A percentile compares a stretch with the other conserved stretches of the same genome.
Evolutionary conservation across 2,113 vertebrate species (phyloP).

Genomic region (Ramphastos sulfuratus): DNA sequence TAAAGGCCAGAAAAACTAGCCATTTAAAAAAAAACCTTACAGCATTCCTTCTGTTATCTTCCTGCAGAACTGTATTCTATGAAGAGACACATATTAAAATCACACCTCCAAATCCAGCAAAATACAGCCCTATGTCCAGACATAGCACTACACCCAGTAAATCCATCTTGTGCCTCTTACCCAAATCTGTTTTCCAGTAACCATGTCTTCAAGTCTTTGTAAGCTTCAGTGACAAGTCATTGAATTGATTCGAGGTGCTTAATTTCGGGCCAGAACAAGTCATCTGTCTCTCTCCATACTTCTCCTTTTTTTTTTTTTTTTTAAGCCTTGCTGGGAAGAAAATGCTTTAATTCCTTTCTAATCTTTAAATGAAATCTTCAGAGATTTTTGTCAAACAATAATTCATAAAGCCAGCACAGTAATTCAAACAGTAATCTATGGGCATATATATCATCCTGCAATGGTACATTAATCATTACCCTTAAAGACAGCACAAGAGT

Average conservation of each 20-base stretch:
- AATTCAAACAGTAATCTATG: conserved; percentile 82
- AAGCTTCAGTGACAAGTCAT: conserved; percentile 43
- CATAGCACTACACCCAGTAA: background rate
- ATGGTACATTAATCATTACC: conserved; percentile 84
- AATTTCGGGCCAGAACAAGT: conserved; percentile 57
- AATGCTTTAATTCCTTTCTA: conserved; percentile 75
- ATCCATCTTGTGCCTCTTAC: background rate
- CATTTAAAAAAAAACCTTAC: background rate
- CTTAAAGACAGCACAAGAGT: conserved; percentile 75
- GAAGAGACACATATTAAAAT: background rate
- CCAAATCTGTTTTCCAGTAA: conserved; percentile 37
- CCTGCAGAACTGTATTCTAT: background rate
- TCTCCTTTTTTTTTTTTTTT: background rate
- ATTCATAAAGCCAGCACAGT: conserved; percentile 80
- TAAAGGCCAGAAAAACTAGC: background rate
- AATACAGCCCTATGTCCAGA: background rate
- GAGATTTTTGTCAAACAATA: conserved; percentile 80
- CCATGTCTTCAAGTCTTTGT: conserved; percentile 28
- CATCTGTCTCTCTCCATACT: background rate
- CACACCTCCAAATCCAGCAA: background rate
- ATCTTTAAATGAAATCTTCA: conserved; percentile 78
- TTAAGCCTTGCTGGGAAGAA: conserved; percentile 42
- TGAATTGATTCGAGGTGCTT: conserved; percentile 64
- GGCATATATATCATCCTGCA: conserved; percentile 83
- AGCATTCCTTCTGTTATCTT: background rate